These are phyloP conservation scores for Ciconia stormi DNA, from an alignment of 2,113 vertebrate species.

Conservation along the genomic window DNA sequence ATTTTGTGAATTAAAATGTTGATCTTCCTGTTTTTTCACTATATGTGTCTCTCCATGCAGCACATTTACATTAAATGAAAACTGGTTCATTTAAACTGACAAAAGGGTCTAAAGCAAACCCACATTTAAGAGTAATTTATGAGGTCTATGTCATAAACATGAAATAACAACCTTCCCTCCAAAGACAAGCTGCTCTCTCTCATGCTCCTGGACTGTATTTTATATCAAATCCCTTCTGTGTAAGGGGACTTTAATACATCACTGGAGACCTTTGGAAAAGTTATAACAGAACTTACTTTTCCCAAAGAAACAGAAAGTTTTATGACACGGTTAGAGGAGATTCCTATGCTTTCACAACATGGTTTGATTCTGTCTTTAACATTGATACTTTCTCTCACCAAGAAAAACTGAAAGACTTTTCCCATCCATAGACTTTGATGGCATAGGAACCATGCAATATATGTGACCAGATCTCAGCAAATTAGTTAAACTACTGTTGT, in stretches of 20 bases:
- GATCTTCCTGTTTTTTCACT: neutral
- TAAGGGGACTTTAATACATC: constrained; percentile 42
- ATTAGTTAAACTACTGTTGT: neutral
- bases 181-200: constrained; percentile 48
- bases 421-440: neutral
- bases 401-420: neutral
- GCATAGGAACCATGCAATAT: neutral
- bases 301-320: constrained; percentile 12
- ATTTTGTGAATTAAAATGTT: neutral
- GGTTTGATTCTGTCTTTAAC: neutral
- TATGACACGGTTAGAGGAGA: neutral
- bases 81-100: constrained; percentile 16
- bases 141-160: constrained; percentile 36
- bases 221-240: constrained; percentile 31
- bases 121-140: constrained; percentile 50
- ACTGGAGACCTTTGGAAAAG: constrained; percentile 33
- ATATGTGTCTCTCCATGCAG: neutral
- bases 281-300: constrained; percentile 15
- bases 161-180: constrained; percentile 43
- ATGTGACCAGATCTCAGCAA: neutral
- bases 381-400: neutral
- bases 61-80: neutral
- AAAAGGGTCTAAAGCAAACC: constrained; percentile 25
- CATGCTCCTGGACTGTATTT: constrained; percentile 37
- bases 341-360: neutral